phyloP scores from a whole-genome alignment of 2,888 invertebrate species.

The Aphodius sticticus region DNA sequence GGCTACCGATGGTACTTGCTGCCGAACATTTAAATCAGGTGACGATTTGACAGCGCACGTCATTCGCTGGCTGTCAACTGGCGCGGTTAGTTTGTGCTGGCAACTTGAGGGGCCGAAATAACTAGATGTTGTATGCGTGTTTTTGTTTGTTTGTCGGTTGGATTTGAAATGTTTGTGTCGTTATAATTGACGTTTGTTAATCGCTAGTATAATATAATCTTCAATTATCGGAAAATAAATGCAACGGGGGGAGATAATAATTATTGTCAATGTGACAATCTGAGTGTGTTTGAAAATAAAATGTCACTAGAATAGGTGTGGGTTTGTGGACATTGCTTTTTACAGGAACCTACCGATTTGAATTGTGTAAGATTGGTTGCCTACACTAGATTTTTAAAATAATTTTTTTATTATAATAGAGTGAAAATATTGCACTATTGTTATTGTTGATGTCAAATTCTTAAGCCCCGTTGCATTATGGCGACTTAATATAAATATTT shows the following conservation, averaged over 20 bases:
- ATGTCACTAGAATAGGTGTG: not conserved
- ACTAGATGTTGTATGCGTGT: not conserved
- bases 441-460: too few species aligned
- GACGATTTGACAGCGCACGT: conserved; percentile 35
- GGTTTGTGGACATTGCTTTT: not conserved
- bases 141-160: not conserved
- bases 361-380: too few species aligned
- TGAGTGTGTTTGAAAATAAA: not conserved
- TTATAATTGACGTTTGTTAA: not conserved
- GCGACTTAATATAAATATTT: too few species aligned
- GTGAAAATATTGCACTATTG: too few species aligned
- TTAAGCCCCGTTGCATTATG: too few species aligned
- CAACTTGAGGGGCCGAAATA: not conserved
- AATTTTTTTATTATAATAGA: too few species aligned
- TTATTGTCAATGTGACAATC: not conserved
- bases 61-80: conserved; percentile 24
- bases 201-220: not conserved
- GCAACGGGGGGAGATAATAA: not conserved
- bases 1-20: not conserved
- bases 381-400: too few species aligned
- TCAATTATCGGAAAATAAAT: not conserved
- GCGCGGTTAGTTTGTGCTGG: conserved; percentile 8
- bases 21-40: conserved; percentile 32
- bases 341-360: too few species aligned
- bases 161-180: not conserved